A percentile compares a stretch with the other conserved stretches of the same genome.
Evolutionary conservation across 2,888 invertebrate species (phyloP).

Genomic region (Cephonodes hylas): DNA sequence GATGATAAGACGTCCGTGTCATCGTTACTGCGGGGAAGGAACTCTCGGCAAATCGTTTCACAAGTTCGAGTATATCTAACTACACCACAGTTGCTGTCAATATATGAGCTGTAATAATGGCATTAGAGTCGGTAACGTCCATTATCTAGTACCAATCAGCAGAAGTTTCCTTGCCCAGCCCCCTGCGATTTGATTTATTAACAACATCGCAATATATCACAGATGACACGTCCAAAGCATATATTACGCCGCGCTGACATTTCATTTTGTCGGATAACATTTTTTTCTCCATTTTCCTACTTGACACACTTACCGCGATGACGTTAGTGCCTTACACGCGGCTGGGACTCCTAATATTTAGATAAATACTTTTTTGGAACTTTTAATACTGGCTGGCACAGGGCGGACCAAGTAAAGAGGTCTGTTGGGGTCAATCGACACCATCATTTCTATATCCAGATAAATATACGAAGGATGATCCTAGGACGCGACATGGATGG

Average conservation of each 20-base stretch:
- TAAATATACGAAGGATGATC: no score
- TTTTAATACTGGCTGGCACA: no score
- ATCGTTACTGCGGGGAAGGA: no score
- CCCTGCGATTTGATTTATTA: background rate
- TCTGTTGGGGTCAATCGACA: no score
- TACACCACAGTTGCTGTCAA: no score
- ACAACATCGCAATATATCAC: background rate
- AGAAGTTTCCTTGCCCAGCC: background rate
- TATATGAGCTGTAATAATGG: background rate
- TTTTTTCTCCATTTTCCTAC: slow-evolving; percentile 1
- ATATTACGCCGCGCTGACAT: slow-evolving; percentile 4
- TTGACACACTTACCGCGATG: background rate
- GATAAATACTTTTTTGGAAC: background rate
- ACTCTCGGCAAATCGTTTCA: no score
- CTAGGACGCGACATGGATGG: no score
- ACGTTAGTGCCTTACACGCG: background rate
- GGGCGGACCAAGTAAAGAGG: no score
- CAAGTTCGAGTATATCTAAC: no score
- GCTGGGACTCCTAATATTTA: background rate
- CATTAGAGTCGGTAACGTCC: background rate
- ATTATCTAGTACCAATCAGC: background rate
- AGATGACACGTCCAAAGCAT: slow-evolving; percentile 1
- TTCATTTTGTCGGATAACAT: slow-evolving; percentile 7
- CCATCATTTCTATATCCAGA: no score
- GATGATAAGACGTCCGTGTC: no score